A percentile compares a stretch with the other conserved stretches of the same genome.
Conservation (phyloP, 2,797 vertebrate species). For the Orestias chungarensis region DNA sequence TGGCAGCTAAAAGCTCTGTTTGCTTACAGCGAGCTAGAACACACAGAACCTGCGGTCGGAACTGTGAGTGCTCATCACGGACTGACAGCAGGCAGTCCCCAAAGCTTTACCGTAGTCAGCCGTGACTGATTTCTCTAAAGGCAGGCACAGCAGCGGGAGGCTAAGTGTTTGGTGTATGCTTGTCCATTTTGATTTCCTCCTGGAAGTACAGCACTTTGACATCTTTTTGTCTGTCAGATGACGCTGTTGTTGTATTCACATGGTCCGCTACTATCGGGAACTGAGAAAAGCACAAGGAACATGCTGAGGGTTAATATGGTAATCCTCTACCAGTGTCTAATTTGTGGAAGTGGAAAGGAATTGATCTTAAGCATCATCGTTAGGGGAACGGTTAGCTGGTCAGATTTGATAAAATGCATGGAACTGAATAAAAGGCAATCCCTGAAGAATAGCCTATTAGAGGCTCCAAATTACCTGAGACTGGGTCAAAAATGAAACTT, state of each 20-base stretch:
- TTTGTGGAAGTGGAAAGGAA: too few relatives aligned
- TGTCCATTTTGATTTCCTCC: constrained; percentile 73
- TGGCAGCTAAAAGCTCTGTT: constrained; percentile 71
- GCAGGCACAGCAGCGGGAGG: constrained; percentile 66
- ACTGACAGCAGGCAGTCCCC: constrained; percentile 72
- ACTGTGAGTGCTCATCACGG: constrained; percentile 63
- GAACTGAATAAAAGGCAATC: too few relatives aligned
- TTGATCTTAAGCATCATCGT: too few relatives aligned
- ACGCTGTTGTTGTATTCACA: constrained; percentile 41
- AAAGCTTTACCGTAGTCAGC: constrained; percentile 67
- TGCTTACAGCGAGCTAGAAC: constrained; percentile 60
- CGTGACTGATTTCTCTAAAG: constrained; percentile 72
- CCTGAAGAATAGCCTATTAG: too few relatives aligned
- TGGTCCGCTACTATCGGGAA: constrained; percentile 18
- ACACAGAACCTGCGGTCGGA: constrained; percentile 62
- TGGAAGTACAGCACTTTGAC: constrained; percentile 61
- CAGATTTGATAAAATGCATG: too few relatives aligned
- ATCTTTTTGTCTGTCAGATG: constrained; percentile 57
- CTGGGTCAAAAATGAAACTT: too few relatives aligned
- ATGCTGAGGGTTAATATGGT: constrained; percentile 1
- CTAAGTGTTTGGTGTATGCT: constrained; percentile 68
- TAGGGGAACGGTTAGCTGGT: too few relatives aligned
- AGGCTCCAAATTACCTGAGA: too few relatives aligned
- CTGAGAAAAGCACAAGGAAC: background rate
- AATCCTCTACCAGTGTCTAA: too few relatives aligned